Base-by-base conservation (phyloP, 2,113 vertebrate species). In the Furnarius figulus region DNA sequence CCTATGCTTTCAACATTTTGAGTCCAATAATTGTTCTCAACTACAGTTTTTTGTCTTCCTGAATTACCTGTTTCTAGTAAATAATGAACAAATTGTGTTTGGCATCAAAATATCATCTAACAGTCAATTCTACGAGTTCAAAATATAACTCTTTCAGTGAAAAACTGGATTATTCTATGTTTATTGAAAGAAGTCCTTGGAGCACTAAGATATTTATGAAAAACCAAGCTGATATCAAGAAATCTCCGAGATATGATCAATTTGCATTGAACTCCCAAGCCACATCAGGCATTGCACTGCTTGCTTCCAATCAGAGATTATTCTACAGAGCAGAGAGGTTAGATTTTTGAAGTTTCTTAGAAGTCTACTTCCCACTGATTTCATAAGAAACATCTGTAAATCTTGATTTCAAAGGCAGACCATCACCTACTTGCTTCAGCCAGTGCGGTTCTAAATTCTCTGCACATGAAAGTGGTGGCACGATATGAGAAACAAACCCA, bases 361-460 rank as follows among this genome's bases (percentile, higher is more conserved):
- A 63, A 72, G 31, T 86, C 68, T 78, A 6, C 58, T 81, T 93
- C 79, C 83, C 47, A 92, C 52, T 0, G 27, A 67, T 95, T 92
- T 95, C 19, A 44, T 47, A 87, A 89, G 86, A 63, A 93, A 95
- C 47, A 44, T 71, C 76, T 84, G 33, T 70, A 92, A 88, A 11
- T 63, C 65, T 92, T 92, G 50, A 90, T 93, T 93, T 95, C 93
- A 85, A 85, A 90, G 55, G 46, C 46, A 90, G 19, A 87, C 47
- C 74, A 59, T 66, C 55, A 71, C 33, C 65, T 84, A 55, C 56
- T 76, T 84, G 56, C 56, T 87, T 71, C 59, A 66, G 39, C 39
- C 33, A 63, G 30, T 6, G 37, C 55, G 35, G 19, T 37, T 90
- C 66, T 89, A 86, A 74, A 84, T 59, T 78, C 74, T 19, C 42